Percentiles rank a stretch among this genome's conserved stretches.
These are phyloP conservation scores for Ameiurus melas DNA, from an alignment of 2,113 vertebrate genomes.

Conservation along the genomic window DNA sequence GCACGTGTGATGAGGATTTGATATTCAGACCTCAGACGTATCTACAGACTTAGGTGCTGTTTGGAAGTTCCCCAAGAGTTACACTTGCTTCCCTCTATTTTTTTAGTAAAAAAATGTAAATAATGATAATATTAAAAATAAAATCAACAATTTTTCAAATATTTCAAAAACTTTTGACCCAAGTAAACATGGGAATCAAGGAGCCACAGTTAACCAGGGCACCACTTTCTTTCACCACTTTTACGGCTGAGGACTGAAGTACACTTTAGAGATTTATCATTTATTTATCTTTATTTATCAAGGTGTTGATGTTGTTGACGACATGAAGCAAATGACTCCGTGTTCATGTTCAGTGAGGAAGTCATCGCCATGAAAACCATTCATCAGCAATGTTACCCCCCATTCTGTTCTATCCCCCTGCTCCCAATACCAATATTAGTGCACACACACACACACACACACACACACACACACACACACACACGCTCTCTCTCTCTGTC, in stretches of 20 bases:
- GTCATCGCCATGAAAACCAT: slow-evolving; percentile 58
- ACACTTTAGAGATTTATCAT: slow-evolving; percentile 52
- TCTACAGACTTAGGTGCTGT: too few species aligned
- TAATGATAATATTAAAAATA: too few species aligned
- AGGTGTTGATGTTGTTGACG: slow-evolving; percentile 31
- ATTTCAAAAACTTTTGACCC: not conserved
- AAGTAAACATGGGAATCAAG: slow-evolving; percentile 14
- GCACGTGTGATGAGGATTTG: too few species aligned
- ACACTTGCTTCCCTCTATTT: too few species aligned
- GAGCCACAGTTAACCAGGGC: slow-evolving; percentile 54
- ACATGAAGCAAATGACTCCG: slow-evolving; percentile 50
- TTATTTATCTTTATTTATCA: slow-evolving; percentile 30
- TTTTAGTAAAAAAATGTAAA: too few species aligned
- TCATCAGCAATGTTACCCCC: slow-evolving; percentile 59
- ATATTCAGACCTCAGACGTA: too few species aligned
- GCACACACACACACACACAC: slow-evolving; percentile 40
- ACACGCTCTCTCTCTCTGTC: too few species aligned
- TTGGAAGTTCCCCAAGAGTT: too few species aligned
- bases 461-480: not conserved
- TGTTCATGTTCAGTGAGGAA: slow-evolving; percentile 47
- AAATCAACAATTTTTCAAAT: not conserved
- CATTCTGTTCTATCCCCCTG: slow-evolving; percentile 59
- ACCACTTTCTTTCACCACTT: slow-evolving; percentile 39
- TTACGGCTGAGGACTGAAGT: slow-evolving; percentile 54
- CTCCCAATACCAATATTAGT: slow-evolving; percentile 68